Conservation (phyloP, 2,797 vertebrate species). For the Threskiornis aethiopicus region DNA sequence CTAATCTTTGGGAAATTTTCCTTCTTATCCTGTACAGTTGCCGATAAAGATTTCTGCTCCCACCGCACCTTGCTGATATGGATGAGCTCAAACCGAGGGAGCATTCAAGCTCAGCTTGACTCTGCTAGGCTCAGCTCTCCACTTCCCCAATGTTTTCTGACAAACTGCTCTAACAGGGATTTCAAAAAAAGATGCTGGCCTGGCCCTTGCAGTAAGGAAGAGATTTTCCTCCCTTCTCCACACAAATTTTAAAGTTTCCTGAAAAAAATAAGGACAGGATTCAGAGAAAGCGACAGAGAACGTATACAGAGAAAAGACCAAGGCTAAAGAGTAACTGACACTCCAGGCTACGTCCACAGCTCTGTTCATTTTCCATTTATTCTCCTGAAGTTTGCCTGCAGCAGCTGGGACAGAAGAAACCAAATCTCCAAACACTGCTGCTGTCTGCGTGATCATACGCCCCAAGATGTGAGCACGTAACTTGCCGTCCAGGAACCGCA, state of each 20-base stretch:
- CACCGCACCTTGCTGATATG: not conserved
- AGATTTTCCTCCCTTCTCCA: not conserved
- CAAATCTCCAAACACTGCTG: not conserved
- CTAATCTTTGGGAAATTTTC: not conserved
- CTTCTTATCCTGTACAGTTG: not conserved
- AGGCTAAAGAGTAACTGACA: not conserved
- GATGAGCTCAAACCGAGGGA: not conserved
- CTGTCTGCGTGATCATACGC: accelerated
- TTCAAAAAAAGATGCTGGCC: not conserved
- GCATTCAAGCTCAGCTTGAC: not conserved
- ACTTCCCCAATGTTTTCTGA: not conserved
- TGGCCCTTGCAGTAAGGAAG: not conserved
- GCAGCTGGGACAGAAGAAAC: not conserved
- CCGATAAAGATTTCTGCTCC: not conserved
- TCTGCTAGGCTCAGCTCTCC: not conserved
- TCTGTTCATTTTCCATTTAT: not conserved
- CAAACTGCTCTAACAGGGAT: not conserved
- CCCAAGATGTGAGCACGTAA: not conserved
- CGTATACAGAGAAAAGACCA: accelerated
- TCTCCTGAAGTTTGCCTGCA: not conserved
- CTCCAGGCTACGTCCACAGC: not conserved
- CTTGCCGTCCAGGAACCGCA: not conserved
- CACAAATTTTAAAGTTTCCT: not conserved
- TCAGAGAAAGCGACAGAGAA: not conserved
- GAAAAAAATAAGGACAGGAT: not conserved